Evolutionary conservation across 2,888 invertebrate genomes (phyloP).

Genomic region (Polydrusus tereticollis): DNA sequence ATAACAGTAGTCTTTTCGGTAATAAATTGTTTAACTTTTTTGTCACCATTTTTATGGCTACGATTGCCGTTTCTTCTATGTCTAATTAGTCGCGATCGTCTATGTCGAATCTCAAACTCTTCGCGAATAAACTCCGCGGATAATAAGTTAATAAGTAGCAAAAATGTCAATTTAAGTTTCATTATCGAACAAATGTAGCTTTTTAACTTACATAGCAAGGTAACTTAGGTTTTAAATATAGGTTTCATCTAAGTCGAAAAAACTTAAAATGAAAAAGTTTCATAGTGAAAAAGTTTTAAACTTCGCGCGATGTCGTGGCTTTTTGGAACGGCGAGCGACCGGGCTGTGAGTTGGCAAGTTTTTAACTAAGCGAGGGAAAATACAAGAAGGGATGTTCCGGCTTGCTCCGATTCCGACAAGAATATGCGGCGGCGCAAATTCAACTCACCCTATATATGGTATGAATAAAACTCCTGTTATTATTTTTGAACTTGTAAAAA

Average conservation of each 20-base stretch:
- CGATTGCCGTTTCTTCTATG: slow-evolving; percentile 56
- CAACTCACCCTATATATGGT: slow-evolving; percentile 33
- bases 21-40: slow-evolving; percentile 47
- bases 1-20: slow-evolving; percentile 45
- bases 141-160: slow-evolving; percentile 50
- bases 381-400: slow-evolving; percentile 61
- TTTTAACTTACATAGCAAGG: slow-evolving; percentile 48
- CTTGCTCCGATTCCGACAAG: slow-evolving; percentile 65
- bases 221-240: slow-evolving; percentile 20
- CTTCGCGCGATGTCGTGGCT: slow-evolving; percentile 45
- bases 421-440: slow-evolving; percentile 60
- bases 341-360: slow-evolving; percentile 53
- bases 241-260: slow-evolving; percentile 16
- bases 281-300: slow-evolving; percentile 41
- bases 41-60: slow-evolving; percentile 51
- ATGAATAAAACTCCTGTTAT: slow-evolving; percentile 5
- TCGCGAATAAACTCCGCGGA: slow-evolving; percentile 50
- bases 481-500: background rate
- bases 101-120: slow-evolving; percentile 66
- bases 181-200: slow-evolving; percentile 26
- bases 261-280: slow-evolving; percentile 31
- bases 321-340: slow-evolving; percentile 51
- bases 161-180: slow-evolving; percentile 51
- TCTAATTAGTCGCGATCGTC: slow-evolving; percentile 65
- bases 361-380: slow-evolving; percentile 61